phyloP scores from a whole-genome alignment of 2,113 vertebrate species.

The Lasiurus cinereus region DNA sequence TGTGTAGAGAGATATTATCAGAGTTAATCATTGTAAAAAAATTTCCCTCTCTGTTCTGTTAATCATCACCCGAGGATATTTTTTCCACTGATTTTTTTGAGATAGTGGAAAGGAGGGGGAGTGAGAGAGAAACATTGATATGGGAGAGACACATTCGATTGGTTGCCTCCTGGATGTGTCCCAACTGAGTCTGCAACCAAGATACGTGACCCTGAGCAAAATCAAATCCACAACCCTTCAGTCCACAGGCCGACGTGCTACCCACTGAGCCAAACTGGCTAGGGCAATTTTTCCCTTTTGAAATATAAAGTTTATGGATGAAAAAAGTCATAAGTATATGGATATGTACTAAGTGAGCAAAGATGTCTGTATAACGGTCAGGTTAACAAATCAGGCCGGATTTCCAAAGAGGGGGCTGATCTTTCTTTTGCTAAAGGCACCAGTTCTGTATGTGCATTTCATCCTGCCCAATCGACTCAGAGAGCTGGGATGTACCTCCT shows the following conservation, averaged over 20 bases:
- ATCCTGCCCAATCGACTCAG: not conserved
- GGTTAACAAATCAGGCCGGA: not conserved
- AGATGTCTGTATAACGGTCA: not conserved
- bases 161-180: no score
- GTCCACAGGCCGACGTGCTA: no score
- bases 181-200: no score
- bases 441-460: not conserved
- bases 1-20: not conserved
- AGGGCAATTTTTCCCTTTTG: not conserved
- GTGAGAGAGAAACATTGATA: no score
- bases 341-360: slow-evolving; percentile 12
- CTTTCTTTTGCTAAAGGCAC: not conserved
- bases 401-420: slow-evolving; percentile 1
- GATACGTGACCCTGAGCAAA: no score
- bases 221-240: no score
- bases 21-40: not conserved
- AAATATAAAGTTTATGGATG: not conserved
- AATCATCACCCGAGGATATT: no score
- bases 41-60: not conserved
- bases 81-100: no score
- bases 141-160: no score
- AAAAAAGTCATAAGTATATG: slow-evolving; percentile 6
- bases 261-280: no score
- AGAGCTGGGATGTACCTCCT: not conserved
- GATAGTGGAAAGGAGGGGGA: no score